A percentile compares a stretch with the other conserved stretches of the same genome.
Conservation (phyloP, 2,888 invertebrate genomes). For the Lithosia quadra region DNA sequence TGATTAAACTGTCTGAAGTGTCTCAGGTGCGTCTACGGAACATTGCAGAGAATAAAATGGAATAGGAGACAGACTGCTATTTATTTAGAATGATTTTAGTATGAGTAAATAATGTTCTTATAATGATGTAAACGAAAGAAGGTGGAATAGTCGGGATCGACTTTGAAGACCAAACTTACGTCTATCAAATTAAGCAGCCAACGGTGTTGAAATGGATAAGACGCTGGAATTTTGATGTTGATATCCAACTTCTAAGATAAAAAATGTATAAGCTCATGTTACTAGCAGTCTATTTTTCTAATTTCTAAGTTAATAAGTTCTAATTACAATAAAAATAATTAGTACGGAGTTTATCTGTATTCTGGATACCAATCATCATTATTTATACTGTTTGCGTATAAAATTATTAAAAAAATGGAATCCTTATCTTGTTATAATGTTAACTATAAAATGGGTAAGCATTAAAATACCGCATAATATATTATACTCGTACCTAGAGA, state of each 20-base stretch:
- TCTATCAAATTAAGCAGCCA: too few species aligned
- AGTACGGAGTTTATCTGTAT: too few species aligned
- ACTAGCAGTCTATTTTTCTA: too few species aligned
- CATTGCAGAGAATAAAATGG: slow-evolving; percentile 29
- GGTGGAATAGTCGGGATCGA: too few species aligned
- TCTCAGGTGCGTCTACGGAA: slow-evolving; percentile 52
- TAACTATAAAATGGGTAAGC: not conserved
- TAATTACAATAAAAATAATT: too few species aligned
- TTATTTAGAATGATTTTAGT: not conserved
- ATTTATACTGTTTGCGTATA: not conserved
- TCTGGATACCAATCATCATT: not conserved
- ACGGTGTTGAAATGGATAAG: too few species aligned
- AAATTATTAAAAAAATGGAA: not conserved
- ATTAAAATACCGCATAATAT: not conserved
- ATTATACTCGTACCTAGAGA: not conserved
- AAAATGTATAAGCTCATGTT: too few species aligned
- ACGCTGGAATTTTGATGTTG: too few species aligned
- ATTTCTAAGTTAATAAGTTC: too few species aligned
- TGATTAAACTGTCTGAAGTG: slow-evolving; percentile 76
- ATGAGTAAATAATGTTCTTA: not conserved
- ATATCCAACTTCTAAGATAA: too few species aligned
- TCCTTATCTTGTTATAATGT: not conserved
- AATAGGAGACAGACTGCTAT: slow-evolving; percentile 17
- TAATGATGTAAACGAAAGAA: too few species aligned
- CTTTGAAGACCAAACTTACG: too few species aligned